Conservation (phyloP, 2,797 vertebrate species). For the Sebastes flavidus region DNA sequence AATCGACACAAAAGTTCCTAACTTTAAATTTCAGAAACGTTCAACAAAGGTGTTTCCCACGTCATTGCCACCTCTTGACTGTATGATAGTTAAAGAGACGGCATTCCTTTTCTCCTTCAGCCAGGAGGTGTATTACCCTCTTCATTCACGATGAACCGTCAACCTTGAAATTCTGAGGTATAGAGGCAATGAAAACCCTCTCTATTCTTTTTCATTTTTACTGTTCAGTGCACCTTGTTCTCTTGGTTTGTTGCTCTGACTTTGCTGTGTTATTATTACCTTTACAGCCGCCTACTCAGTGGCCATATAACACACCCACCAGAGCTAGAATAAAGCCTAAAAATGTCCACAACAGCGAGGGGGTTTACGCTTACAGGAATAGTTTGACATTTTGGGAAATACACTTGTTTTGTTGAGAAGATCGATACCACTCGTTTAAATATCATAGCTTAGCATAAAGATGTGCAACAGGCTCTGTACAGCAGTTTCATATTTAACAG, state of each 20-base stretch:
- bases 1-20: too few species aligned
- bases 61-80: neutral
- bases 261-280: neutral
- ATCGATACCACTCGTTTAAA: neutral
- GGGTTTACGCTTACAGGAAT: neutral
- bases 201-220: neutral
- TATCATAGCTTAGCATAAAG: neutral
- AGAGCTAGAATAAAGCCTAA: neutral
- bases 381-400: neutral
- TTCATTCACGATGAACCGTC: neutral
- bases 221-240: neutral
- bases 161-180: neutral
- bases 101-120: neutral
- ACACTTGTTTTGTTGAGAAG: neutral
- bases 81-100: neutral
- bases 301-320: neutral
- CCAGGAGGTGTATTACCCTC: neutral
- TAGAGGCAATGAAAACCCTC: neutral
- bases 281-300: neutral
- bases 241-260: neutral
- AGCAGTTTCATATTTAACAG: neutral
- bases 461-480: neutral
- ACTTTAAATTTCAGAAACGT: too few species aligned
- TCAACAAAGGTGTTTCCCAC: neutral
- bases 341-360: neutral